phyloP scores from a whole-genome alignment of 1,140 invertebrate genomes.

The Leptinotarsa defecta region DNA sequence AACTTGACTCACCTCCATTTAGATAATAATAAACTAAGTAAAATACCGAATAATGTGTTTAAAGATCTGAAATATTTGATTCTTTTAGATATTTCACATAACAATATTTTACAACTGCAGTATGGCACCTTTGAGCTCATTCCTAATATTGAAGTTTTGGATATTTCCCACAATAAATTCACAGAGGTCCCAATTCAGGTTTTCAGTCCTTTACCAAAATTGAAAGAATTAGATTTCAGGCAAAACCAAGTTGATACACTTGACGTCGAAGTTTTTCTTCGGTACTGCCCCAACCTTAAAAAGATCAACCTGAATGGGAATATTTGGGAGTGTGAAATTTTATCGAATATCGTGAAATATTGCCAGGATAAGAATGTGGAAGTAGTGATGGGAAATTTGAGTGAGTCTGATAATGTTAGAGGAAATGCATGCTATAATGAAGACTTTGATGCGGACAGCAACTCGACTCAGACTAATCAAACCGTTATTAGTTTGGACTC shows the following conservation, averaged over 20 bases:
- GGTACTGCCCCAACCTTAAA: not conserved
- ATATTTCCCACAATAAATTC: constrained; percentile 1
- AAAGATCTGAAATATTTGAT: not conserved
- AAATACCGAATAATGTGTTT: not conserved
- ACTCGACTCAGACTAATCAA: too few species aligned
- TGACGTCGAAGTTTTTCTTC: not conserved
- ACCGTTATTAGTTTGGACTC: not conserved
- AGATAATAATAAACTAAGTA: not conserved
- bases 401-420: not conserved
- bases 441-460: not conserved
- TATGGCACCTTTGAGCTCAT: not conserved
- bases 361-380: not conserved
- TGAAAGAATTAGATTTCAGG: not conserved
- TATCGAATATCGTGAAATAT: not conserved
- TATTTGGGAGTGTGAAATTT: not conserved
- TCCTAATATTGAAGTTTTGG: not conserved
- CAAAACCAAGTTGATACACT: not conserved
- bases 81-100: not conserved
- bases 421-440: not conserved
- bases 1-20: not conserved
- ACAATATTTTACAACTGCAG: not conserved
- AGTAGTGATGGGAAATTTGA: not conserved
- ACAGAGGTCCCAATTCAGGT: not conserved
- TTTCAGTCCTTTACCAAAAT: not conserved
- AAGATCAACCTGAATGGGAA: not conserved